Percentiles rank a stretch among this genome's conserved stretches.
These are phyloP conservation scores for Umimayanthus kanabou DNA, from an alignment of 92 coral and sea anemone genomes.

Conservation along the genomic window DNA sequence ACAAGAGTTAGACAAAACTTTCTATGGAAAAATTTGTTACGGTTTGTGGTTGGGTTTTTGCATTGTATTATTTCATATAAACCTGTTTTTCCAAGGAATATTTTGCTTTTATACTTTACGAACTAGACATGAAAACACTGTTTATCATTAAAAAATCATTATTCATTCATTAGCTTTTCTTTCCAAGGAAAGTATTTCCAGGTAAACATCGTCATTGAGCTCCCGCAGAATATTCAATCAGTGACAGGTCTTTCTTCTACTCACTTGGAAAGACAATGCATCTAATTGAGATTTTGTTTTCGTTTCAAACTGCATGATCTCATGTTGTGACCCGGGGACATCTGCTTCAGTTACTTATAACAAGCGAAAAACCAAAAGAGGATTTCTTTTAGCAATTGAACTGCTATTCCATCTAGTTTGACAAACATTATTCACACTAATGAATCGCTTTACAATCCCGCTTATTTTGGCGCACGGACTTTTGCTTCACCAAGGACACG, in stretches of 20 bases:
- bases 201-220: neutral
- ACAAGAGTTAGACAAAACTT: conserved; percentile 16
- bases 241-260: neutral
- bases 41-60: neutral
- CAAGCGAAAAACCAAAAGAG: neutral
- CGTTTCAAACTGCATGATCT: conserved; percentile 8
- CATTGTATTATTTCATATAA: neutral
- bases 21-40: neutral
- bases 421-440: neutral
- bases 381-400: neutral
- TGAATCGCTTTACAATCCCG: conserved; percentile 25
- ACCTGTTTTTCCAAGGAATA: neutral
- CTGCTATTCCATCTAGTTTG: neutral
- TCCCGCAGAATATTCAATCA: conserved; percentile 5
- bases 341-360: neutral
- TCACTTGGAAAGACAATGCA: neutral
- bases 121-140: neutral
- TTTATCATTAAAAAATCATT: conserved; percentile 4
- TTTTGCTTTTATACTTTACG: neutral
- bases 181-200: neutral
- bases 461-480: conserved; percentile 27
- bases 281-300: neutral
- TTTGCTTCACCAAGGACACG: conserved; percentile 25
- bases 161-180: neutral
- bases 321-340: neutral